Evolutionary conservation across 2,797 vertebrate species (phyloP).

Genomic region (Chiloscyllium punctatum): DNA sequence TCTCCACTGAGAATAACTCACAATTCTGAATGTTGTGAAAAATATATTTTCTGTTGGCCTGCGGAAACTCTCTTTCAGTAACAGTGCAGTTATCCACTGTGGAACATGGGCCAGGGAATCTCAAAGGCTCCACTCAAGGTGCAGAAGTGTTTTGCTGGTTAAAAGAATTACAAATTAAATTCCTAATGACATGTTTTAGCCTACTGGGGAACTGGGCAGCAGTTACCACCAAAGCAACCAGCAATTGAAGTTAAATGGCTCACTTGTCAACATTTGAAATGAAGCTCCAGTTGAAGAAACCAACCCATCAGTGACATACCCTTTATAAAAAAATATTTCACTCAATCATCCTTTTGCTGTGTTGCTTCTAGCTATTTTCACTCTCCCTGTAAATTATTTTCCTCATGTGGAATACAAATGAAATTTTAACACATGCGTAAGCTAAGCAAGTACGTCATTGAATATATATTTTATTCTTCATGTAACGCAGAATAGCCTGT

Average conservation of each 20-base stretch:
- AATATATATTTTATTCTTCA: not conserved
- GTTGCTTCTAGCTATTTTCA: not conserved
- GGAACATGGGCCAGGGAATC: not conserved
- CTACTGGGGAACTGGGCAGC: not conserved
- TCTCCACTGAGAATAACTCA: not conserved
- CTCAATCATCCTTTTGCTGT: not conserved
- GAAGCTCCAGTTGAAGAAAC: not conserved
- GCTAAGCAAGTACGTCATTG: not conserved
- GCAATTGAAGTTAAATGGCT: not conserved
- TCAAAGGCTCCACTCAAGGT: not conserved
- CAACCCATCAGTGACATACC: not conserved
- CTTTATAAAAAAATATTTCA: not conserved
- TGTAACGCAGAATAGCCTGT: not conserved
- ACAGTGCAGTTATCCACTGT: not conserved
- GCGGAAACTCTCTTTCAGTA: not conserved
- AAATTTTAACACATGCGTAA: not conserved
- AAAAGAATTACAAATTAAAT: not conserved
- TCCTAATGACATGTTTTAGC: not conserved
- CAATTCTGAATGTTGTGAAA: not conserved
- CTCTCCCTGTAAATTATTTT: not conserved
- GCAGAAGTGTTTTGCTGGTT: not conserved
- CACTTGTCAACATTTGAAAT: not conserved
- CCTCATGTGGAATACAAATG: not conserved
- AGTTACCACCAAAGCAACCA: not conserved
- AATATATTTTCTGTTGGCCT: not conserved